These are phyloP conservation scores for Mus musculus DNA, from an alignment of 2,113 vertebrate genomes.

Conservation along the genomic window GRCm39 chr6:142342001-142342500, in stretches of 20 bases:
- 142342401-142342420: neutral
- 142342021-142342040: neutral
- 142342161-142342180: conserved; percentile 38
- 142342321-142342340: neutral
- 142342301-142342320: neutral
- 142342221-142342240: conserved; percentile 16
- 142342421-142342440: neutral
- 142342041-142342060: neutral
- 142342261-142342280: neutral
- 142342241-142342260: neutral
- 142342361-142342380: neutral
- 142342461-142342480: neutral
- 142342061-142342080: conserved; percentile 6
- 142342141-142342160: neutral
- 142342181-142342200: conserved; percentile 40
- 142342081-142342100: conserved; percentile 23
- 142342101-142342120: neutral
- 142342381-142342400: neutral
- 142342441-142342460: neutral
- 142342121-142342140: conserved; percentile 24
- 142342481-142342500: neutral
- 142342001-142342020: conserved; percentile 68
- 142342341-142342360: neutral
- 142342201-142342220: conserved; percentile 5
- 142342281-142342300: neutral